Conservation (phyloP, 2,888 invertebrate genomes). For the Dendrolimus pini region DNA sequence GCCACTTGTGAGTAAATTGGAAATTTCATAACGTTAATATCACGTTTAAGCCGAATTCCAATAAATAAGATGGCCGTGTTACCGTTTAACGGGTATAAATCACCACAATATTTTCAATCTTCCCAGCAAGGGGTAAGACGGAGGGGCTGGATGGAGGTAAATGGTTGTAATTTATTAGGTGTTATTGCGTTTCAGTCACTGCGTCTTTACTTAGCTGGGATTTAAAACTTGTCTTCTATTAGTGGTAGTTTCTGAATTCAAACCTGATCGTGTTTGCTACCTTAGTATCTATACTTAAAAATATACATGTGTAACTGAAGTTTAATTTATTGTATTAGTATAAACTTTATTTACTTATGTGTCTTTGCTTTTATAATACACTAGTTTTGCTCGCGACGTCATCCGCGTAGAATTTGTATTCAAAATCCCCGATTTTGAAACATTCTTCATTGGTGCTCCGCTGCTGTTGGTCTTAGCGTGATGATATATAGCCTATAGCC, state of each 20-base stretch:
- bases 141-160: background rate
- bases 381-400: no score
- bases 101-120: background rate
- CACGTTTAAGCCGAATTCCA: background rate
- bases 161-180: background rate
- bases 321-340: no score
- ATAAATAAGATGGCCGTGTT: background rate
- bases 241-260: background rate
- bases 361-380: no score
- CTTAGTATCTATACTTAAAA: background rate
- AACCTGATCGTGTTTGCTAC: background rate
- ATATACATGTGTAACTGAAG: no score
- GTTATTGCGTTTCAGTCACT: background rate
- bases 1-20: background rate
- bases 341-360: no score
- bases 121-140: background rate
- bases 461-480: no score
- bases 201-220: background rate
- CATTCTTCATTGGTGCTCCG: no score
- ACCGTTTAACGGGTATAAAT: background rate
- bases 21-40: background rate
- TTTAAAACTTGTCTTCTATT: background rate
- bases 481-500: no score
- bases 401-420: no score
- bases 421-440: no score